A percentile compares a stretch with the other conserved stretches of the same genome.
These are phyloP conservation scores for Oxyura jamaicensis DNA, from an alignment of 2,113 vertebrate species.

Conservation along the genomic window DNA sequence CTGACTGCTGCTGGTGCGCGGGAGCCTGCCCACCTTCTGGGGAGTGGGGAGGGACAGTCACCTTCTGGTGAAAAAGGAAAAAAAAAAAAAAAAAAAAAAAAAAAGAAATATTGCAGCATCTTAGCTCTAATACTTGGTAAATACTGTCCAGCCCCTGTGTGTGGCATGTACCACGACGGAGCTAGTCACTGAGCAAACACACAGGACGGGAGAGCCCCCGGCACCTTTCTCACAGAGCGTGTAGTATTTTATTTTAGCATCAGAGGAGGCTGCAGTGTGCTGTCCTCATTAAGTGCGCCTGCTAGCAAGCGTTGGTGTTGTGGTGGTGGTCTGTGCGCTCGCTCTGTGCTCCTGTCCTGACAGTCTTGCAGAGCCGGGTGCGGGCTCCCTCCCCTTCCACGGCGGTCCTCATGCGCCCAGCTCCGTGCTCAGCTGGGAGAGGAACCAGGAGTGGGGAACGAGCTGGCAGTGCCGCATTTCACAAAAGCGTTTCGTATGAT, in stretches of 20 bases:
- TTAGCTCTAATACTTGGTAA: neutral
- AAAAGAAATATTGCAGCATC: neutral
- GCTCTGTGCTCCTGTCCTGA: neutral
- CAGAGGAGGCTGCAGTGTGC: neutral
- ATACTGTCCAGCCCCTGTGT: too few species aligned
- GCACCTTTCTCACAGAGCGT: fast-evolving
- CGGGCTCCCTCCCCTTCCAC: neutral
- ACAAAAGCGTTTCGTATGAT: neutral
- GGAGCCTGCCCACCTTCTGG: fast-evolving
- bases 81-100: too few species aligned
- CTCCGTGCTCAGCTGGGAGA: neutral
- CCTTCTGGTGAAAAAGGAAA: neutral
- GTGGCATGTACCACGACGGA: fast-evolving
- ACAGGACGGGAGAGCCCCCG: fast-evolving
- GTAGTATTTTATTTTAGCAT: neutral
- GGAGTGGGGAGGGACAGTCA: neutral
- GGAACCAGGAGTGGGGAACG: neutral
- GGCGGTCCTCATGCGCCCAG: neutral
- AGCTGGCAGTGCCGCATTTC: neutral
- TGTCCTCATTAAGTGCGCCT: neutral
- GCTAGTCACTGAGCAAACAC: neutral
- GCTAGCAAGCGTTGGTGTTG: neutral
- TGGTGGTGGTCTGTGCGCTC: neutral
- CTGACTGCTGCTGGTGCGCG: neutral
- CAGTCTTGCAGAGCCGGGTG: neutral